These are phyloP conservation scores for Physocephala rufipes DNA, from an alignment of 2,888 invertebrate genomes.

Conservation along the genomic window DNA sequence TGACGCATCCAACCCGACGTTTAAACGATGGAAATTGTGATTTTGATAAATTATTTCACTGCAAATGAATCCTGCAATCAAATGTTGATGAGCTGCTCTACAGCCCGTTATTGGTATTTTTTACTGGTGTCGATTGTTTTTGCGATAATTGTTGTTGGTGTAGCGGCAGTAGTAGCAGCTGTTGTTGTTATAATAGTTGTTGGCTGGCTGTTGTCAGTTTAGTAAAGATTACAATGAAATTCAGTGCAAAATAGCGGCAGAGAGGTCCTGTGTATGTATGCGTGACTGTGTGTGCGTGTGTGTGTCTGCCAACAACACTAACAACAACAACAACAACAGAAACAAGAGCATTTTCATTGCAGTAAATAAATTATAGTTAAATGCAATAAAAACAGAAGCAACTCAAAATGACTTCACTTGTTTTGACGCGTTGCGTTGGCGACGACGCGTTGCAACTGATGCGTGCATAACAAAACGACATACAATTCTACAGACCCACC, in stretches of 20 bases:
- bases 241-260: slow-evolving; percentile 2
- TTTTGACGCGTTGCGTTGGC: slow-evolving; percentile 21
- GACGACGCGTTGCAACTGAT: slow-evolving; percentile 14
- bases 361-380: slow-evolving; percentile 38
- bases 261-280: neutral
- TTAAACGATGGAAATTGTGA: slow-evolving; percentile 31
- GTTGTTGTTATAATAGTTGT: slow-evolving; percentile 7
- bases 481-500: neutral
- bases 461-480: neutral
- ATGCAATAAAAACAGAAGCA: slow-evolving; percentile 29
- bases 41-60: slow-evolving; percentile 37
- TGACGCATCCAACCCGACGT: too few relatives aligned
- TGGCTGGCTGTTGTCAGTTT: slow-evolving; percentile 7
- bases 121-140: neutral
- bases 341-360: neutral
- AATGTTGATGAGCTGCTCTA: slow-evolving; percentile 5
- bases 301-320: neutral
- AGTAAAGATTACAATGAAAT: neutral
- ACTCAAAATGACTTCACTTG: neutral
- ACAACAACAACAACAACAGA: slow-evolving; percentile 4
- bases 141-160: neutral
- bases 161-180: slow-evolving; percentile 2
- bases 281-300: neutral
- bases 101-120: neutral
- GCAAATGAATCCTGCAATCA: slow-evolving; percentile 1